Base-by-base conservation (phyloP, 2,888 invertebrate genomes). In the Coleophora deauratella region DNA sequence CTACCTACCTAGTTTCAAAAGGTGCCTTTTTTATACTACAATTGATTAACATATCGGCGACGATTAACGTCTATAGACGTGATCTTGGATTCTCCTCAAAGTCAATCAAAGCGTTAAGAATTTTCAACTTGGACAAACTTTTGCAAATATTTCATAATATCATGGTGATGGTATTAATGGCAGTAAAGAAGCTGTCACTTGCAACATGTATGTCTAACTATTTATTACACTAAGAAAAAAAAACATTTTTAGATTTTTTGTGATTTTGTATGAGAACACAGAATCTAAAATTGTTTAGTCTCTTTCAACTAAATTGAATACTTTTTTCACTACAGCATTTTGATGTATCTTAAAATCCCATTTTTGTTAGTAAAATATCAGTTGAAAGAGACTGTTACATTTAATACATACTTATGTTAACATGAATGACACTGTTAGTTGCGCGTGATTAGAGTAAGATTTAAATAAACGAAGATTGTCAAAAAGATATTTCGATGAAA, bases 341-440 rank as follows among this genome's bases (percentile, higher is more conserved):
- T n/a, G 31, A 9, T n/a, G n/a, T n/a, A n/a, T n/a, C n/a, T n/a
- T n/a, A n/a, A n/a, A n/a, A n/a, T n/a, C 31, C 3, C 11, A 31
- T 31, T 47, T n/a, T n/a, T n/a, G n/a, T n/a, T n/a, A n/a, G n/a
- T 33, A 9, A 49, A 54, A 46, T 43, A 55, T 48, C 42, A 57
- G 38, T 46, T 36, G 40, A 46, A 51, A 48, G 58, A 46, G 43
- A 43, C 43, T 38, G 46, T 40, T 46, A 37, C 33, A 50, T 48
- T 38, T 45, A 53, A 59, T 59, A 64, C 62, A 28, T 31, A 31
- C 7, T 31, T 11, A 31, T 31, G 55, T 62, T 72, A 75, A 72
- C 71, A 68, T 69, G 77, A 79, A 77, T 81, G 79, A 67, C 60
- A 71, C 61, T 72, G 71, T 78, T 79, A 78, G 76, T 67, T 51